Base-by-base conservation (phyloP, 2,797 vertebrate species). In the Tauraco hartlaubi region DNA sequence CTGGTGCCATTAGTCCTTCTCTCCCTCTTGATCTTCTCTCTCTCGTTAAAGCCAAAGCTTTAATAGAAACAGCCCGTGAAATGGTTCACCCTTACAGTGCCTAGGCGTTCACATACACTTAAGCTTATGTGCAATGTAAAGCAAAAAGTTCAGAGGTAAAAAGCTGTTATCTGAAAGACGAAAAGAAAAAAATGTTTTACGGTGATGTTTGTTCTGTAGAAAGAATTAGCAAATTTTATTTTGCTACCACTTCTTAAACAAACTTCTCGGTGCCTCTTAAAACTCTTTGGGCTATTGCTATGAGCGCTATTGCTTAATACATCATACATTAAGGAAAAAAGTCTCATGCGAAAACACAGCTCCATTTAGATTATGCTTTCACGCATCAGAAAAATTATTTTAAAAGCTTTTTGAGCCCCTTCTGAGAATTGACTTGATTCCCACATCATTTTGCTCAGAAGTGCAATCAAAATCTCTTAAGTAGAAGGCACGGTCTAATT, bases 351-450 rank as follows among this genome's bases (percentile, higher is more conserved):
- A 83, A 92, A 94, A 92, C 58, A 91, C 14, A 68, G 9, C 10
- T 91, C 20, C n/a, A 59, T 63, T 88, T 90, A 85, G 35, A 56
- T 85, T 85, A 73, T 67, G 22, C 16, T 93, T 96, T 94, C 69
- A 69, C 66, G 35, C 41, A 91, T 75, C 78, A 85, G 19, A 81
- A 83, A 90, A 93, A 89, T 19, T 39, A 87, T 89, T 87, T 94
- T 85, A 83, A 91, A 94, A 93, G 78, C 64, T 74, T 93, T 88
- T 74, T 74, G 66, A 88, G 26, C 9, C 11, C 5, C 81, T 85
- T 83, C 19, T 90, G 94, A 91, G 75, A 88, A 82, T 85, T 79
- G 9, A 49, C 41, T 95, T 83, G 89, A 91, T 85, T 96, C 89
- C 37, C 64, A 74, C 17, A 61, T 64, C 12, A 68, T 72, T 90